These are phyloP conservation scores for Natrix natrix DNA, from an alignment of 2,797 vertebrate genomes.

Conservation along the genomic window DNA sequence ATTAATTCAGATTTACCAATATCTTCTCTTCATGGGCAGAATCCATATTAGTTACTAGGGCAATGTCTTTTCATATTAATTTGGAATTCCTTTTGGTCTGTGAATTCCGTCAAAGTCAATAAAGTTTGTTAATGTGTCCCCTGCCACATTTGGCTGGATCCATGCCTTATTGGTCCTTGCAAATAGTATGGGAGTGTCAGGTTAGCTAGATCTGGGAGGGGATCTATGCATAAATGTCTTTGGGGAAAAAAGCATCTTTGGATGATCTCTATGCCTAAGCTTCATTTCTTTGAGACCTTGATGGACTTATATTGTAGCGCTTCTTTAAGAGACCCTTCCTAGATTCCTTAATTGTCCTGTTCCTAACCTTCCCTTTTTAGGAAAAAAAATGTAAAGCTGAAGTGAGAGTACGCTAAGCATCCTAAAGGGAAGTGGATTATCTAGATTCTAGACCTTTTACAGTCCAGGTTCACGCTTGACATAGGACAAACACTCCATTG, in stretches of 20 bases:
- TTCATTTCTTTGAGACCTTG: neutral
- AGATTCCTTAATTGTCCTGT: neutral
- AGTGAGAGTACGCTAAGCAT: neutral
- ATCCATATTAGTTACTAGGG: neutral
- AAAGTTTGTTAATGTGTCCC: neutral
- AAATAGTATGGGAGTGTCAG: neutral
- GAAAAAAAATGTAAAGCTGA: neutral
- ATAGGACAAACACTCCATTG: neutral
- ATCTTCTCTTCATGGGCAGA: neutral
- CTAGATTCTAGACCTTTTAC: neutral
- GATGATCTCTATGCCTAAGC: neutral
- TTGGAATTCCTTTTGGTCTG: neutral
- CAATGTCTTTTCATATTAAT: neutral
- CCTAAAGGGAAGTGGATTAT: neutral
- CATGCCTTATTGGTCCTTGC: neutral
- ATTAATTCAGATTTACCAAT: neutral
- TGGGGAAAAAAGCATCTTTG: neutral
- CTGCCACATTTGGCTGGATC: neutral
- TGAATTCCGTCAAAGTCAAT: neutral
- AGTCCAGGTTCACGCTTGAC: neutral
- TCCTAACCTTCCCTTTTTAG: neutral
- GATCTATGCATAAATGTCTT: neutral
- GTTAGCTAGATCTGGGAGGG: neutral
- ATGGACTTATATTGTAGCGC: neutral
- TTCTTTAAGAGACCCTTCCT: neutral